Evolutionary conservation across 2,888 invertebrate genomes (phyloP).

Genomic region (Eucera pruinosa): DNA sequence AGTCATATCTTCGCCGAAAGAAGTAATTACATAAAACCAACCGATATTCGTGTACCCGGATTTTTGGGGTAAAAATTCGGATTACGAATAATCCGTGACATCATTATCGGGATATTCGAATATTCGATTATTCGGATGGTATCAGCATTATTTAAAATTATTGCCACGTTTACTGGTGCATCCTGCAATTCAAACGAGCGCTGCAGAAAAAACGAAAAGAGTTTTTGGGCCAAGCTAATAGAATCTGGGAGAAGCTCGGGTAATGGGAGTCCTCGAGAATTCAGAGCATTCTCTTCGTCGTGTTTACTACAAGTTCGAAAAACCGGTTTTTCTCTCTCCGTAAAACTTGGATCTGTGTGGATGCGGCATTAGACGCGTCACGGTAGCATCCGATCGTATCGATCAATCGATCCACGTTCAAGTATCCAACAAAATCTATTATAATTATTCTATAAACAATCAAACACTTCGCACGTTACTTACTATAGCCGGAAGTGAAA

Average conservation of each 20-base stretch:
- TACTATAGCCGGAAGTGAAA: too few species aligned
- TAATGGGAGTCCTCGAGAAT: conserved; percentile 27
- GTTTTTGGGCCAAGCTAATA: background rate
- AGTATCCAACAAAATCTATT: background rate
- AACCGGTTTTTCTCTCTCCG: conserved; percentile 48
- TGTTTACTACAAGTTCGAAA: conserved; percentile 49
- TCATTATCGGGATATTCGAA: too few species aligned
- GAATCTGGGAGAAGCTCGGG: background rate
- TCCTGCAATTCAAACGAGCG: too few species aligned
- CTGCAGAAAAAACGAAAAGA: background rate
- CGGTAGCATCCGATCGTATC: conserved; percentile 26
- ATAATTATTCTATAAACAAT: background rate
- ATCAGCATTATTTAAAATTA: too few species aligned
- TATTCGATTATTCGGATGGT: too few species aligned
- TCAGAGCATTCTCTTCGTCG: conserved; percentile 47
- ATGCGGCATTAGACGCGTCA: conserved; percentile 21
- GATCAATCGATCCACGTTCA: background rate
- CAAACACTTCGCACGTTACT: too few species aligned
- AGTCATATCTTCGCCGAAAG: too few species aligned
- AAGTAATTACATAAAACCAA: too few species aligned
- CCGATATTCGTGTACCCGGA: too few species aligned
- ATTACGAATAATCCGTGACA: too few species aligned
- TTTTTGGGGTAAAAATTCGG: too few species aligned
- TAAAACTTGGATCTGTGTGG: conserved; percentile 19
- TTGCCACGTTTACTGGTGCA: too few species aligned